Percentiles rank a stretch among this genome's conserved stretches.
Conservation (phyloP, 1,140 invertebrate species). For the Saccostrea echinata region DNA sequence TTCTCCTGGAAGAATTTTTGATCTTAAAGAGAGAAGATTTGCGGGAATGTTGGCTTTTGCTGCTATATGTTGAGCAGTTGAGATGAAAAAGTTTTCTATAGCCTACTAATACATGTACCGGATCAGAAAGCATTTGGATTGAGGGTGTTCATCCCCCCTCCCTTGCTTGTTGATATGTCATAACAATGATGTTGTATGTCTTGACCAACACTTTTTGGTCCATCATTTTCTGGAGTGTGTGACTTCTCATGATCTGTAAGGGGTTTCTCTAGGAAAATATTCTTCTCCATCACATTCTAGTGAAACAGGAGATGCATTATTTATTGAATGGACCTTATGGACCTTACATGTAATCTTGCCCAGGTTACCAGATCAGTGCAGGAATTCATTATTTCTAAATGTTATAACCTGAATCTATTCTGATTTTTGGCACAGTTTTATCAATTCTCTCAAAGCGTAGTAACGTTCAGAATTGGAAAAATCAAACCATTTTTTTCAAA, state of each 20-base stretch:
- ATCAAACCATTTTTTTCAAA: background rate
- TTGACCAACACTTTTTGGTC: conserved; percentile 6
- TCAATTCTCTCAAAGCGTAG: background rate
- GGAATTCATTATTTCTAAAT: conserved; percentile 48
- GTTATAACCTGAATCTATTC: background rate
- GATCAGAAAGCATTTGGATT: too few species aligned
- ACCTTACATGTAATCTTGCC: conserved; percentile 46
- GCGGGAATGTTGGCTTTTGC: too few species aligned
- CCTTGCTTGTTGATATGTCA: conserved; percentile 45
- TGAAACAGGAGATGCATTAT: conserved; percentile 28
- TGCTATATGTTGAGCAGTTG: too few species aligned
- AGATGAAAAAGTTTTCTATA: too few species aligned
- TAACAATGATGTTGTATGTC: conserved; percentile 48
- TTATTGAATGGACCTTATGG: conserved; percentile 47
- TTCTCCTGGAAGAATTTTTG: too few species aligned
- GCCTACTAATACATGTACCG: too few species aligned
- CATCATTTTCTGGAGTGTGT: background rate
- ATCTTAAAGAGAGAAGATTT: too few species aligned
- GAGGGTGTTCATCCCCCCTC: too few species aligned
- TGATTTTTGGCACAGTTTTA: background rate
- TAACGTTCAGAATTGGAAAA: background rate
- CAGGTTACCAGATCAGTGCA: conserved; percentile 46
- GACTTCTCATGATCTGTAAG: conserved; percentile 9
- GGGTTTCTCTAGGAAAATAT: background rate
- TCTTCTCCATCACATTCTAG: background rate